Base-by-base conservation (phyloP, 2,113 vertebrate genomes). In the Trachemys scripta region DNA sequence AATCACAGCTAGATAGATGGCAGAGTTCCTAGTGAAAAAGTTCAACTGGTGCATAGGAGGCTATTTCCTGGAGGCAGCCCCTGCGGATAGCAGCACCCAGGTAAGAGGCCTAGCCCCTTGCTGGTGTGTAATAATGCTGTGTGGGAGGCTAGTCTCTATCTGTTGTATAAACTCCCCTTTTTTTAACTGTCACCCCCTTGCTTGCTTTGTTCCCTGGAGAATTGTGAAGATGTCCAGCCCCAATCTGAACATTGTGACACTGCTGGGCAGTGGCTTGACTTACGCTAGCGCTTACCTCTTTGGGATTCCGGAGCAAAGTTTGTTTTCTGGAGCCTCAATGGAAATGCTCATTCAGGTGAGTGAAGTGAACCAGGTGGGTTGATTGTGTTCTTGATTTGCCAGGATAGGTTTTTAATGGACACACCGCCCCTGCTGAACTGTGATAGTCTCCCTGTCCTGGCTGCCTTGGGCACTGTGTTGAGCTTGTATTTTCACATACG, bases 161-260 rank as follows among this genome's bases (percentile, higher is more conserved):
- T 35, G 31, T 22, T 29, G 45, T 4, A 29, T 17, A 29, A 49
- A 35, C 47, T 65, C 24, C 25, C 49, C 80, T 10, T 75, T 92
- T 80, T 87, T 27, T 97, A 95, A 96, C 84, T 86, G 31, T 83
- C 82, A 75, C 45, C 0, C 3, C 79, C 84, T 84, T 56, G 86
- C 59, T 92, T 95, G 31, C 90, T 96, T 95, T 97, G 82, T 97
- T 91, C 96, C 90, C 93, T 80, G 94, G 95, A 99, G 99, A 98
- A 99, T 99, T 76, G 99, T 99, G 97, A 99, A 99, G 99, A 99
- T 99, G 99, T 99, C 99, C 97, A 99, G 99, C 94, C 99, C 99
- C 93, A 99, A 99, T 95, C 99, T 99, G 97, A 99, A 99, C 57
- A 90, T 99, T 22, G 98, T 99, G 96, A 99, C 99, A 81, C 98